Percentiles rank a stretch among this genome's conserved stretches.
These are phyloP conservation scores for Malacoctenus gilli DNA, from an alignment of 2,797 vertebrate genomes.

Conservation along the genomic window DNA sequence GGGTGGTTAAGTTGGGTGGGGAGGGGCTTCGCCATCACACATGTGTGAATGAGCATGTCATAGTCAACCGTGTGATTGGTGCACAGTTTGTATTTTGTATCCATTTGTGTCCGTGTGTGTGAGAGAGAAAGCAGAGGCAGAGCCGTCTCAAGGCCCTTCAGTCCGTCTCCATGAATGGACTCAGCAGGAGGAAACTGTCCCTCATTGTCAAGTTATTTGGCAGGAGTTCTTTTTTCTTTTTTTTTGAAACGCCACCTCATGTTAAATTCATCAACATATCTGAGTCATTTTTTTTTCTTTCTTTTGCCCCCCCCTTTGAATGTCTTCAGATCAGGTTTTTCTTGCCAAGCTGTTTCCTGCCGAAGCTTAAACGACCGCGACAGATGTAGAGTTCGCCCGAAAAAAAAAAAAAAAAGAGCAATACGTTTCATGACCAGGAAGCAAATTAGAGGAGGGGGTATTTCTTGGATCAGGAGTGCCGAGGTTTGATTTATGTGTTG, in stretches of 20 bases:
- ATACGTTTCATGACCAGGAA: no score
- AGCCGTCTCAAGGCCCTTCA: constrained; percentile 43
- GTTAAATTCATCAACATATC: constrained; percentile 82
- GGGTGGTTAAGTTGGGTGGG: no score
- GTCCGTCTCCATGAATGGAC: constrained; percentile 70
- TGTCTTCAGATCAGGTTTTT: constrained; percentile 63
- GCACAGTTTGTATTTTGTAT: constrained; percentile 47
- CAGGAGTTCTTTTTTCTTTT: constrained; percentile 55
- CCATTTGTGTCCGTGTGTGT: constrained; percentile 42
- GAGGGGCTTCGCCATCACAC: neutral
- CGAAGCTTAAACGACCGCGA: constrained; percentile 61
- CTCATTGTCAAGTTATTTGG: constrained; percentile 79
- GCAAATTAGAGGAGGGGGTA: neutral
- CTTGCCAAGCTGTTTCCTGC: constrained; percentile 73
- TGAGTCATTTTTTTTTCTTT: constrained; percentile 47
- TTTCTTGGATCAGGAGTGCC: no score
- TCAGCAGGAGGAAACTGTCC: constrained; percentile 67
- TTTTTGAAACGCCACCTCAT: constrained; percentile 68
- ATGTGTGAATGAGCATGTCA: constrained; percentile 53
- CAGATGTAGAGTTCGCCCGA: constrained; percentile 67
- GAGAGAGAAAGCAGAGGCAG: constrained; percentile 31
- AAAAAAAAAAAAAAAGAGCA: constrained; percentile 54
- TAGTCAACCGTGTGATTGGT: constrained; percentile 39
- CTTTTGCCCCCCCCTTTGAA: constrained; percentile 56
- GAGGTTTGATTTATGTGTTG: no score